phyloP scores from a whole-genome alignment of 2,113 vertebrate genomes.

The cattle (Bos taurus) region DNA sequence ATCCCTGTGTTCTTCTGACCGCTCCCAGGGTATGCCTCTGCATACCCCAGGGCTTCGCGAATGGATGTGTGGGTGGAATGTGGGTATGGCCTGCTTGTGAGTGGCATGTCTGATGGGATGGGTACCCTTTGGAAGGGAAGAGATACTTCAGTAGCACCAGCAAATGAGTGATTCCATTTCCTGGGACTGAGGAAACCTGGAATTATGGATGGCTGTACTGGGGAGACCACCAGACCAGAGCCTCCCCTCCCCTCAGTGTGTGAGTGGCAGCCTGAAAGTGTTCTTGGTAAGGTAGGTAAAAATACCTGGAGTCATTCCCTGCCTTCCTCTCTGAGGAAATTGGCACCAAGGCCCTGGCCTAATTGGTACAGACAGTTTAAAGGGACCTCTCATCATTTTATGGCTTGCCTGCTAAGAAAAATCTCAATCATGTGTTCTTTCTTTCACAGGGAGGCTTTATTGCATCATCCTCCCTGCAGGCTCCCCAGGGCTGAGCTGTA shows the following conservation, averaged over 20 bases:
- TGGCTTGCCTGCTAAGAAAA: background rate
- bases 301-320: background rate
- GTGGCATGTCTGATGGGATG: background rate
- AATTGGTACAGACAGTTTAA: background rate
- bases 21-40: background rate
- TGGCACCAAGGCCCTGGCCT: background rate
- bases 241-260: background rate
- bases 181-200: background rate
- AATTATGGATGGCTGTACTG: background rate
- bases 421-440: constrained; percentile 71
- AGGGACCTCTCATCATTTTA: background rate
- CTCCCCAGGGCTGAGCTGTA: constrained; percentile 56
- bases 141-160: background rate
- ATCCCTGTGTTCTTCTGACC: background rate
- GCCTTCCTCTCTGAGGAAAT: background rate
- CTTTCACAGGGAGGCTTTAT: constrained; percentile 67
- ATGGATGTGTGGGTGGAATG: background rate
- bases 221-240: background rate
- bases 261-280: background rate
- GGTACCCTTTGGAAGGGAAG: background rate
- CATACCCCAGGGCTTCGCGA: background rate
- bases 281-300: background rate
- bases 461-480: constrained; percentile 67
- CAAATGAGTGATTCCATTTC: background rate
- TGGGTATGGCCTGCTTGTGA: background rate